Evolutionary conservation across 2,888 invertebrate genomes (phyloP), one percentile per base, ranked within the genome.

Genomic region (Trichogramma dendrolimi): DNA sequence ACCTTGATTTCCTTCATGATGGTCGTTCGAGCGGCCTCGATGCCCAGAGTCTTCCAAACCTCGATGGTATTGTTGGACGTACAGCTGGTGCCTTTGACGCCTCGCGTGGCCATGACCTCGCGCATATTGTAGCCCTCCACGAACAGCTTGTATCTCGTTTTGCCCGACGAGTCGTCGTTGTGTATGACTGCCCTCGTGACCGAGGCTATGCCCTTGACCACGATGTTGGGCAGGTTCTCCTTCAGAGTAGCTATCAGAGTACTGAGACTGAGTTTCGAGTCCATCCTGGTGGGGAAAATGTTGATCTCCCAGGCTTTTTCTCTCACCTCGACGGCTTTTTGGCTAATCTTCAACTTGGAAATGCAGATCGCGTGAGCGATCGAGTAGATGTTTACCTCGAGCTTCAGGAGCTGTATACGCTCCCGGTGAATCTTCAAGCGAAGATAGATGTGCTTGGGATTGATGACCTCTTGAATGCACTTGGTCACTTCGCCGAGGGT

Each of bases 1-100:
- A 89, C 88, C 74, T 92, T 91, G 73, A 99, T 96, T 85, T 99
- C 98, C 67, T 86, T 86, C 85, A 97, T 96, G 66, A 99, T 98
- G 1, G 95, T 96, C 51, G 89, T 86, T 73, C 95, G 91, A 4
- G 99, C 98, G n/a, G 99, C 98, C 82, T 99, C 99, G 71, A 99
- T 96, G 59, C 98, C 98, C 14, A 99, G 83, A 0, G 94, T 94
- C 69, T 88, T 84, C 74, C 85, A 91, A 5, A 91, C 84, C 83
- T 97, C 96, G 68, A 90, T 86, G 39, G 94, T 95, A 75, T 97
- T 97, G 79, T 99, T 99, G 5, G 96, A 97, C 0, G 87, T 86
- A 0, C 94, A 94, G 70, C 86, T 87, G 0, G 80, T 83, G 0
- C 93, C 93, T 63, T 92, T 84, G 2, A 99, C 90, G 10, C 98